Evolutionary conservation across 2,797 vertebrate genomes (phyloP), one percentile per base, ranked within the genome.

Genomic region (Micromesistius poutassou): DNA sequence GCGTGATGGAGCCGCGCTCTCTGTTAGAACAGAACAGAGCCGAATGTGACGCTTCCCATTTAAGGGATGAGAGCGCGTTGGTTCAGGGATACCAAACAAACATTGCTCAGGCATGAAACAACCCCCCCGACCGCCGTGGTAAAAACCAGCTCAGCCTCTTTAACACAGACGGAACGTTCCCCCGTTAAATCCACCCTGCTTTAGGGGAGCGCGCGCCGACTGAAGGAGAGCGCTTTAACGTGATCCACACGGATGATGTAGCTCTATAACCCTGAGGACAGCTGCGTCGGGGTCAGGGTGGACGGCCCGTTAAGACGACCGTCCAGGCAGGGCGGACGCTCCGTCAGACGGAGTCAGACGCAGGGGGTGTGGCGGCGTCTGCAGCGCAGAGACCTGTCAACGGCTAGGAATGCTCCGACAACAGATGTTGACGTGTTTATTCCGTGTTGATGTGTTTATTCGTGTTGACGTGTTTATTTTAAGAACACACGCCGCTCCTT

Each of bases 371-470:
- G 46, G 22, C 1, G 19, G 42, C 71, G 75, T 84, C 81, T 86
- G 80, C n/a, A n/a, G 84, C 84, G 85, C 75, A 77, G 75, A 87
- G 80, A 77, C 42, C 81, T n/a, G 68, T 87, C 85, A 89, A 90
- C 87, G 84, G 81, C 76, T 75, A 70, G 75, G 83, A 87, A 85
- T 84, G 74, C 55, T 36, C 31, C 55, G 72, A 85, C 82, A 85
- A 74, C 73, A 46, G 62, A 1, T 14, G 50, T 35, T 33, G 72
- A 55, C 22, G 62, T 66, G 62, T 66, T 10, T 66, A 28, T 25
- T 22, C 22, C 31, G 0, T 12, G 50, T 35, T 33, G 72, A 55
- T 22, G 62, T 66, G 62, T 66, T 10, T 66, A 28, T 25, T 22
- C 25, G 3, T 70, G 66, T 70, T 25, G n/a, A 30, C 28, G 25